Evolutionary conservation across 2,797 vertebrate species (phyloP).

Genomic region (Chiroxiphia lanceolata): DNA sequence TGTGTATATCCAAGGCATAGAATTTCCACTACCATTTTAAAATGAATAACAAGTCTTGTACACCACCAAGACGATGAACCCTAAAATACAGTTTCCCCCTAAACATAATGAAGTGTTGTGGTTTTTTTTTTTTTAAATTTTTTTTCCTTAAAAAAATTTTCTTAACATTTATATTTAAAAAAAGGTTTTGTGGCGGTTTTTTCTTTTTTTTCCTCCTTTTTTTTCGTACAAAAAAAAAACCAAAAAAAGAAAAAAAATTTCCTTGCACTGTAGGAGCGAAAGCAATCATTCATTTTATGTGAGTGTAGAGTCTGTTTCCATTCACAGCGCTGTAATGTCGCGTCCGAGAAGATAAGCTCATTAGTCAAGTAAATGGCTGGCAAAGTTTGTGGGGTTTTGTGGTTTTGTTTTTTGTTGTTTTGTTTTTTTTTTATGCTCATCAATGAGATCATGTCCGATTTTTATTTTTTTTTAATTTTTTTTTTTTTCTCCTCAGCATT

Average conservation of each 20-base stretch:
- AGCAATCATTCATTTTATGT: slow-evolving; percentile 84
- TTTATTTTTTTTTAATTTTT: background rate
- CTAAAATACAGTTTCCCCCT: slow-evolving; percentile 93
- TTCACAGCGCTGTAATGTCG: slow-evolving; percentile 86
- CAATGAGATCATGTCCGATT: slow-evolving; percentile 77
- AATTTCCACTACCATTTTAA: slow-evolving; percentile 88
- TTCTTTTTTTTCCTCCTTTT: slow-evolving; percentile 27
- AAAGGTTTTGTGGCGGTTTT: slow-evolving; percentile 36
- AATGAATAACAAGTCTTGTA: slow-evolving; percentile 91
- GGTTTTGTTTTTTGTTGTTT: slow-evolving; percentile 27
- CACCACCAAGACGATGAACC: slow-evolving; percentile 93
- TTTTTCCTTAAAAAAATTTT: slow-evolving; percentile 77
- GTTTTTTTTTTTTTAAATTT: slow-evolving; percentile 75
- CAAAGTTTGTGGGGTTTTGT: slow-evolving; percentile 70
- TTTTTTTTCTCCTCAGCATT: slow-evolving; percentile 81
- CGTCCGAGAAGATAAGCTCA: slow-evolving; percentile 81
- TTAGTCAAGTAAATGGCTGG: slow-evolving; percentile 88
- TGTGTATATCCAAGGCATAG: slow-evolving; percentile 97
- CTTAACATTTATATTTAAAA: slow-evolving; percentile 88
- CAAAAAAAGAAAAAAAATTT: slow-evolving; percentile 81
- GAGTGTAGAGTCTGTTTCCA: slow-evolving; percentile 86
- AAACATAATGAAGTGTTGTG: slow-evolving; percentile 90
- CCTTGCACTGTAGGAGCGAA: slow-evolving; percentile 88
- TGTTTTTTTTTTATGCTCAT: slow-evolving; percentile 78
- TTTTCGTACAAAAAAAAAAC: slow-evolving; percentile 80